Percentiles rank a stretch among this genome's conserved stretches.
phyloP scores from a whole-genome alignment of 2,888 invertebrate species.

The Miltochrista miniata region DNA sequence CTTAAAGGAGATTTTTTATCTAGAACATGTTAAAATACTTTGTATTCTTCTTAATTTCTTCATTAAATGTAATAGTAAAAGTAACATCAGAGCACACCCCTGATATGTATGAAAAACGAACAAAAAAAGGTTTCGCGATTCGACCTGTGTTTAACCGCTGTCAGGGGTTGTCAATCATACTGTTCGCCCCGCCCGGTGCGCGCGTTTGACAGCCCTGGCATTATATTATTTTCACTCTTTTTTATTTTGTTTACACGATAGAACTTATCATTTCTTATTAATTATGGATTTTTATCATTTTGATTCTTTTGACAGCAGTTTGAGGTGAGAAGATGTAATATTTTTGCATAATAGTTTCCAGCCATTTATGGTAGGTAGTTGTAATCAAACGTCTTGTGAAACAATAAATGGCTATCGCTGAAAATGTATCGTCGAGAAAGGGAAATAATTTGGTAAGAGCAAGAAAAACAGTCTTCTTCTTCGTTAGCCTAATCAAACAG shows the following conservation, averaged over 20 bases:
- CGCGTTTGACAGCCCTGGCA: constrained; percentile 51
- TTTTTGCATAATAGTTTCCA: background rate
- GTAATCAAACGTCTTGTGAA: too few relatives aligned
- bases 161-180: constrained; percentile 75
- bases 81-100: constrained; percentile 35
- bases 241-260: constrained; percentile 37
- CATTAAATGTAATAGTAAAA: background rate
- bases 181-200: constrained; percentile 46
- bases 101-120: constrained; percentile 34
- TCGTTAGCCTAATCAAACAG: too few relatives aligned
- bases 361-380: background rate
- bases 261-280: constrained; percentile 37
- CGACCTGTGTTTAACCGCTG: constrained; percentile 79
- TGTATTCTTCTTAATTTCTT: too few relatives aligned
- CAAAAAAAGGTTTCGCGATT: constrained; percentile 72
- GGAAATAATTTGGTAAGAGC: too few relatives aligned
- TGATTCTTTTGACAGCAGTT: background rate
- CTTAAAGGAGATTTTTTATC: too few relatives aligned
- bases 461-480: too few relatives aligned
- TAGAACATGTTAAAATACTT: too few relatives aligned
- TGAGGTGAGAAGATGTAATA: background rate
- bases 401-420: too few relatives aligned
- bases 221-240: constrained; percentile 39
- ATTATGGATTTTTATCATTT: constrained; percentile 19
- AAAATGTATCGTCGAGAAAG: too few relatives aligned